Evolutionary conservation across 2,797 vertebrate species (phyloP).

Genomic region (Myotis planiceps): DNA sequence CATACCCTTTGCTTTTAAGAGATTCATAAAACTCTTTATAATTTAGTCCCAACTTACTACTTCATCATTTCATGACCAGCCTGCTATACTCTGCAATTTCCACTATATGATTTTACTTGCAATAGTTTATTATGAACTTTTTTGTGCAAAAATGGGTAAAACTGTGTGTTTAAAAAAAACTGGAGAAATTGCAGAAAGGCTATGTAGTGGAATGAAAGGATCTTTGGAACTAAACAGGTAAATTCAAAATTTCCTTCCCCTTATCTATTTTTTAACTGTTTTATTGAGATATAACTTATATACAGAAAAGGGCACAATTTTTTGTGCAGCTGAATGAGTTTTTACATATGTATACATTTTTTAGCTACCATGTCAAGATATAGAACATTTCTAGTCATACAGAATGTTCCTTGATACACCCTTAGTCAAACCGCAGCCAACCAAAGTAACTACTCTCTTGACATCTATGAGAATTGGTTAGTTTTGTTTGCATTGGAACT

Average conservation of each 20-base stretch:
- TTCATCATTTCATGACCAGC: background rate
- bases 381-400: background rate
- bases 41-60: background rate
- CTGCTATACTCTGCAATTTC: background rate
- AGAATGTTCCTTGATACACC: background rate
- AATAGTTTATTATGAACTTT: background rate
- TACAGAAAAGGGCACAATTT: background rate
- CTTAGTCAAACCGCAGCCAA: background rate
- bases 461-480: background rate
- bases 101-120: background rate
- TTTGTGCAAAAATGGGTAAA: background rate
- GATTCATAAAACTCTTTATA: background rate
- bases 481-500: background rate
- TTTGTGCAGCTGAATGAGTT: background rate
- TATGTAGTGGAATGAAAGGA: background rate
- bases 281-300: background rate
- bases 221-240: background rate
- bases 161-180: background rate
- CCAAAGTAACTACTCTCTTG: background rate
- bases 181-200: background rate
- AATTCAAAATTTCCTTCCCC: background rate
- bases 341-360: background rate
- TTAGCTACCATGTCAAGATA: background rate
- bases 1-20: background rate
- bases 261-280: background rate